These are phyloP conservation scores for Ovibos moschatus DNA, from an alignment of 2,113 vertebrate genomes.

Conservation along the genomic window DNA sequence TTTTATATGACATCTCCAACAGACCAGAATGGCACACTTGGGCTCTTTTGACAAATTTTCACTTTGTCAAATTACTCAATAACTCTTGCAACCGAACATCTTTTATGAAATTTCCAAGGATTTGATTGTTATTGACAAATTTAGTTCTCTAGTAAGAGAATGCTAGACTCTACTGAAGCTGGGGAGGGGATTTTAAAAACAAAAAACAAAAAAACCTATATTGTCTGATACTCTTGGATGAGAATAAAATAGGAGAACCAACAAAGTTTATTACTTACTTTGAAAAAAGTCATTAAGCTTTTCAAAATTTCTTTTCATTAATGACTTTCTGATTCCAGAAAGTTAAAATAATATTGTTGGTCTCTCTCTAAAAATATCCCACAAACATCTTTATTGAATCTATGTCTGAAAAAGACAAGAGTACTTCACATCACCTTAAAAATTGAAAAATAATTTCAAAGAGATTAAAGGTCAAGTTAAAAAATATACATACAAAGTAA, in stretches of 20 bases:
- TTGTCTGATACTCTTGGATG: neutral
- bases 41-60: neutral
- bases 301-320: neutral
- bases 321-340: neutral
- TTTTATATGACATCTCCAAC: neutral
- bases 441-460: neutral
- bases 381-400: neutral
- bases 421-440: neutral
- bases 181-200: neutral
- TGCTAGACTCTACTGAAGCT: neutral
- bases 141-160: neutral
- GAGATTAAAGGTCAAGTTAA: neutral
- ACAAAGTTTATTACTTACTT: neutral
- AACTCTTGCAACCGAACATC: neutral
- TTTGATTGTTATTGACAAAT: neutral
- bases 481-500: neutral
- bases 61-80: neutral
- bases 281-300: neutral
- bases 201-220: neutral
- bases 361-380: slow-evolving; percentile 19
- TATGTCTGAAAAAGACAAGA: neutral
- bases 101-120: slow-evolving; percentile 8
- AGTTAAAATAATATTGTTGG: neutral
- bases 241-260: neutral
- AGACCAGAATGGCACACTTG: neutral